phyloP scores from a whole-genome alignment of 2,888 invertebrate species.

The Lypha dubia region DNA sequence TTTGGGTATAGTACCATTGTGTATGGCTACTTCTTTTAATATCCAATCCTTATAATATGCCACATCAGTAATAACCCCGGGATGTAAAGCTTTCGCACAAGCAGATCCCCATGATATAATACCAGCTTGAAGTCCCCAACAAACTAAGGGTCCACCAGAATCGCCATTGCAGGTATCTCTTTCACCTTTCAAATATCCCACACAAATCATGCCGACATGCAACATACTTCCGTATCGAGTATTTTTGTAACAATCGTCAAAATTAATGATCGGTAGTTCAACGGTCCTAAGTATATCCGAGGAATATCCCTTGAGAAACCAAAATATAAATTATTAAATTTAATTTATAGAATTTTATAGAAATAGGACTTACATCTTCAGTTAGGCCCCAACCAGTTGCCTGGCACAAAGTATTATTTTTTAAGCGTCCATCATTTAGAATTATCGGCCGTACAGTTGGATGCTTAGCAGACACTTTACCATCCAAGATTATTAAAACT shows the following conservation, averaged over 20 bases:
- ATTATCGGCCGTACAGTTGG: slow-evolving; percentile 78
- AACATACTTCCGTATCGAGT: slow-evolving; percentile 81
- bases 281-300: slow-evolving; percentile 77
- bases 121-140: slow-evolving; percentile 87
- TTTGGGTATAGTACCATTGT: slow-evolving; percentile 55
- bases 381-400: slow-evolving; percentile 75
- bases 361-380: neutral
- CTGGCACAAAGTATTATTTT: slow-evolving; percentile 77
- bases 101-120: slow-evolving; percentile 93
- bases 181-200: slow-evolving; percentile 89
- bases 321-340: neutral
- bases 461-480: slow-evolving; percentile 77
- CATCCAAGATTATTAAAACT: slow-evolving; percentile 77
- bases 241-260: slow-evolving; percentile 78
- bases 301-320: slow-evolving; percentile 62
- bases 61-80: slow-evolving; percentile 91
- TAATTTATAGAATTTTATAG: neutral
- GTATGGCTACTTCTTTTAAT: slow-evolving; percentile 15
- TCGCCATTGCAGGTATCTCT: slow-evolving; percentile 93
- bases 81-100: slow-evolving; percentile 88
- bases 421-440: slow-evolving; percentile 70
- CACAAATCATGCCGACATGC: slow-evolving; percentile 89
- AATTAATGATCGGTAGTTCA: slow-evolving; percentile 77
- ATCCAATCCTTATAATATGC: slow-evolving; percentile 41
- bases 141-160: slow-evolving; percentile 91